A percentile compares a stretch with the other conserved stretches of the same genome.
Conservation (phyloP, 2,113 vertebrate genomes). For the Sylvilagus bachmani region DNA sequence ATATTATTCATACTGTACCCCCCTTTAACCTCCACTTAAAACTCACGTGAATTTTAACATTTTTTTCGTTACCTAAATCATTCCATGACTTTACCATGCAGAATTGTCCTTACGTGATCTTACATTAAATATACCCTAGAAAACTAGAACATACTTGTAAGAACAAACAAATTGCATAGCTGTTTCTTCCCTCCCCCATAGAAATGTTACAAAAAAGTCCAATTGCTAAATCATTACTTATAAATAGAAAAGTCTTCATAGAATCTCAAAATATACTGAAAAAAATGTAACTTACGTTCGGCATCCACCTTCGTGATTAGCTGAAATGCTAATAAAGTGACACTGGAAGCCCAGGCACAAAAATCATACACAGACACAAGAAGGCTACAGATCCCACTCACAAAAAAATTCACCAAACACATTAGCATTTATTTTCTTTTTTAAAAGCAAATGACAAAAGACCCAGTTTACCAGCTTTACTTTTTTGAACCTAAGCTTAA, state of each 20-base stretch:
- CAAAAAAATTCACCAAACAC: conserved; percentile 92
- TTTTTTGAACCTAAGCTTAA: too few species aligned
- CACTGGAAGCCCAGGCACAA: conserved; percentile 82
- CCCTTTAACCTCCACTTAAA: conserved; percentile 60
- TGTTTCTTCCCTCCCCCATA: background rate
- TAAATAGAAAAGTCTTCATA: conserved; percentile 41
- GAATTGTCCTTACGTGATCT: too few species aligned
- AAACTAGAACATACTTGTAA: too few species aligned
- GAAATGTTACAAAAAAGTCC: background rate
- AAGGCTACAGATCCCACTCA: conserved; percentile 86
- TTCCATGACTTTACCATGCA: too few species aligned
- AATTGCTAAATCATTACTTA: background rate
- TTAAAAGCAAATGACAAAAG: too few species aligned
- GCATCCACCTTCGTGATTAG: conserved; percentile 52
- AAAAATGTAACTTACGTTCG: conserved; percentile 37
- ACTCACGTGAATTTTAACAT: conserved; percentile 54
- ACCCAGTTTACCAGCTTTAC: too few species aligned
- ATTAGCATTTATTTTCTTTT: too few species aligned
- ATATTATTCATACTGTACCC: conserved; percentile 15
- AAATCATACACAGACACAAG: conserved; percentile 88
- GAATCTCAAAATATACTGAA: conserved; percentile 64
- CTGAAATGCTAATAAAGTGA: background rate
- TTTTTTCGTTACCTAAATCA: too few species aligned
- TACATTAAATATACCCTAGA: too few species aligned
- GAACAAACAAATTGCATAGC: background rate